These are phyloP conservation scores for Percopsis transmontana DNA, from an alignment of 2,113 vertebrate genomes.

Conservation along the genomic window DNA sequence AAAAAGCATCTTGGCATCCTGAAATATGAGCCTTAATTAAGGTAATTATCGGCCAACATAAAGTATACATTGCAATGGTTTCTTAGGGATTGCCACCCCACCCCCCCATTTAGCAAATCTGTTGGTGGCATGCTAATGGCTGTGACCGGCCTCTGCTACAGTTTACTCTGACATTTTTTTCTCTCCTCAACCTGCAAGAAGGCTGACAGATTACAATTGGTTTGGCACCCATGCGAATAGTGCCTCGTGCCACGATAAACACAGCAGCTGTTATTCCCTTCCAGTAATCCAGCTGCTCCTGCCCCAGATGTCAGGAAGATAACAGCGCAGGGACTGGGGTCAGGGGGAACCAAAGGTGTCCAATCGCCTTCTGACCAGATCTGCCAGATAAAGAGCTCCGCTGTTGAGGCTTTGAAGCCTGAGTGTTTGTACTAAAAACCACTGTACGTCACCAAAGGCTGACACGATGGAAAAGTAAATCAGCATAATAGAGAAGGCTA, in stretches of 20 bases:
- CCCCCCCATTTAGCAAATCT: slow-evolving; percentile 41
- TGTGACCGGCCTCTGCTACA: slow-evolving; percentile 36
- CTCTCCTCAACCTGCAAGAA: slow-evolving; percentile 51
- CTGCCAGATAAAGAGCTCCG: slow-evolving; percentile 37
- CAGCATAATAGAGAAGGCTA: slow-evolving; percentile 48
- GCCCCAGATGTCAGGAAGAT: slow-evolving; percentile 63
- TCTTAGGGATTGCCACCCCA: slow-evolving; percentile 14
- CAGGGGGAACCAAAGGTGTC: slow-evolving; percentile 42
- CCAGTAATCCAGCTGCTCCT: slow-evolving; percentile 68
- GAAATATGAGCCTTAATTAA: slow-evolving; percentile 26
- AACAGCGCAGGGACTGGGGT: slow-evolving; percentile 50
- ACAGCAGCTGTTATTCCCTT: slow-evolving; percentile 68
- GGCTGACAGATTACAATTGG: slow-evolving; percentile 71
- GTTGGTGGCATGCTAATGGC: slow-evolving; percentile 25
- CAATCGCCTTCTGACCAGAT: slow-evolving; percentile 17
- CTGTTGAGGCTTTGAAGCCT: slow-evolving; percentile 51
- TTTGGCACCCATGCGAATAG: slow-evolving; percentile 62
- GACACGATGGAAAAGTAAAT: slow-evolving; percentile 62
- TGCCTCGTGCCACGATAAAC: slow-evolving; percentile 69
- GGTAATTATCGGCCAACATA: slow-evolving; percentile 35
- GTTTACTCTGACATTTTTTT: slow-evolving; percentile 58
- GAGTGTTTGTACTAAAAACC: slow-evolving; percentile 42
- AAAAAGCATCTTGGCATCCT: slow-evolving; percentile 21
- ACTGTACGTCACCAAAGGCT: slow-evolving; percentile 58
- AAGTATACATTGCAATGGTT: slow-evolving; percentile 46